phyloP scores from a whole-genome alignment of 1,140 invertebrate genomes.

The Gryon sp. region DNA sequence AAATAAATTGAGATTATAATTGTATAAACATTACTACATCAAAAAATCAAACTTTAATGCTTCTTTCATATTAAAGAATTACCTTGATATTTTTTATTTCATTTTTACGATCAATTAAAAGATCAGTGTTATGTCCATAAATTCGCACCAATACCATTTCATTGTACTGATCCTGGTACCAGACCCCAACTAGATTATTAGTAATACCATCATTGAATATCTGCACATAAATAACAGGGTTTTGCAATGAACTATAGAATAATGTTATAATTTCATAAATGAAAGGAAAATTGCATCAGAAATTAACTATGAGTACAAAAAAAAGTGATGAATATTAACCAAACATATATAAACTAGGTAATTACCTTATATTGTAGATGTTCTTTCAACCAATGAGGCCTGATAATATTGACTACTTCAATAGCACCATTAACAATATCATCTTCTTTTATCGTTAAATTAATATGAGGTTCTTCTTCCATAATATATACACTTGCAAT shows the following conservation, averaged over 20 bases:
- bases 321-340: not conserved
- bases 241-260: conserved; percentile 20
- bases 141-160: conserved; percentile 92
- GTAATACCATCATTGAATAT: conserved; percentile 97
- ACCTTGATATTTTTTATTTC: conserved; percentile 86
- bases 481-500: conserved; percentile 37
- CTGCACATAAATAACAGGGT: conserved; percentile 79
- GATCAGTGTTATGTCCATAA: conserved; percentile 96
- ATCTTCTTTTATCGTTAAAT: conserved; percentile 79
- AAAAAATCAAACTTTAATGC: no score
- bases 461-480: conserved; percentile 69
- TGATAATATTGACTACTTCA: conserved; percentile 79
- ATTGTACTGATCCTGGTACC: conserved; percentile 76
- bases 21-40: no score
- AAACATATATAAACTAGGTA: conserved; percentile 11
- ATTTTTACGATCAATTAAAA: conserved; percentile 93
- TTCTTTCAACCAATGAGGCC: conserved; percentile 79
- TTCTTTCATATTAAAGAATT: conserved; percentile 24
- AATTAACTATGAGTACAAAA: conserved; percentile 1
- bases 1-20: no score
- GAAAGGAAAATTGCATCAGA: conserved; percentile 10
- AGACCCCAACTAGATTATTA: conserved; percentile 94
- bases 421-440: conserved; percentile 79
- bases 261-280: conserved; percentile 4
- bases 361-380: conserved; percentile 80